These are phyloP conservation scores for Acropora tenuis DNA, from an alignment of 64 coral and sea anemone genomes.

Conservation along the genomic window DNA sequence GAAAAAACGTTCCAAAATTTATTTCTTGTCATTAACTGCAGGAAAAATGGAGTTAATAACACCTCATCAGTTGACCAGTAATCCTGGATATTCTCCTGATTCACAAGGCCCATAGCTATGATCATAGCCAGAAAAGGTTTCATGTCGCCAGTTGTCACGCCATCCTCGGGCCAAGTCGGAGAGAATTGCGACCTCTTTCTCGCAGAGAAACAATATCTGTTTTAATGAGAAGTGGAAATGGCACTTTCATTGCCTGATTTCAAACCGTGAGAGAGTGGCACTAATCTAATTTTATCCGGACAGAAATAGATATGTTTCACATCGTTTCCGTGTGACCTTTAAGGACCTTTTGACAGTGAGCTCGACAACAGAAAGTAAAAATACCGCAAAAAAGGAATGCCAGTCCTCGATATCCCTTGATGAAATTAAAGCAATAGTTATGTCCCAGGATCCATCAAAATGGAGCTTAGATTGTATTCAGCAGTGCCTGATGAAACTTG, in stretches of 20 bases:
- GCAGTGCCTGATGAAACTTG: constrained; percentile 37
- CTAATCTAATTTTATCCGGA: constrained; percentile 40
- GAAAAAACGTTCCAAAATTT: constrained; percentile 35
- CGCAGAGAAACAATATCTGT: too few species aligned
- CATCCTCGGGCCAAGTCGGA: not conserved
- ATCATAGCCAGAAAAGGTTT: constrained; percentile 22
- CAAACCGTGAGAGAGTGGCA: constrained; percentile 60
- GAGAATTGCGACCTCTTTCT: too few species aligned
- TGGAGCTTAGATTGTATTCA: constrained; percentile 43
- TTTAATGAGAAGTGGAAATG: too few species aligned
- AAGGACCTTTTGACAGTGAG: constrained; percentile 27
- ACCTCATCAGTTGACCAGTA: not conserved
- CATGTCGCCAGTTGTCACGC: constrained; percentile 7
- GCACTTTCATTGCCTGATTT: constrained; percentile 9
- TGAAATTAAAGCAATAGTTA: constrained; percentile 46
- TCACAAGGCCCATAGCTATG: not conserved
- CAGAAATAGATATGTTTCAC: constrained; percentile 22
- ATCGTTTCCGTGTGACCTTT: not conserved
- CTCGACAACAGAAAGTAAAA: constrained; percentile 4
- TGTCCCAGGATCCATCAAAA: constrained; percentile 29
- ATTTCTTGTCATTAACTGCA: not conserved
- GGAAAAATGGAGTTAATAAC: not conserved
- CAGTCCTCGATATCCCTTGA: constrained; percentile 3
- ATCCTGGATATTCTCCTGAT: constrained; percentile 27
- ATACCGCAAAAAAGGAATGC: constrained; percentile 6